These are phyloP conservation scores for Liolophura sinensis DNA, from an alignment of 1,140 invertebrate species.

Conservation along the genomic window DNA sequence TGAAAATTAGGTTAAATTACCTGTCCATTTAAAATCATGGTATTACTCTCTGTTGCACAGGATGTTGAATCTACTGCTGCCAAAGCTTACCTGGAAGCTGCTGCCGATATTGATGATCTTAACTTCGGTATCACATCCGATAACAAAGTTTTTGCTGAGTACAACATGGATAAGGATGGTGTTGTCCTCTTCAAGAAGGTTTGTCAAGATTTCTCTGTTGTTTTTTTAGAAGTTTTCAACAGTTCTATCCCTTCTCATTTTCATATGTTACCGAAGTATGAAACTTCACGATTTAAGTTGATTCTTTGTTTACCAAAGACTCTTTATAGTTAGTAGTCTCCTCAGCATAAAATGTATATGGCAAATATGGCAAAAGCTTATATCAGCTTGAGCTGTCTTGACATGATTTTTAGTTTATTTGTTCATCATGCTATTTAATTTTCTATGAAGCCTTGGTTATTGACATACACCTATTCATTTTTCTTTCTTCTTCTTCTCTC, in stretches of 20 bases:
- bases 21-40: neutral
- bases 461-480: no score
- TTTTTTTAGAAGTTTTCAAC: neutral
- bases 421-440: no score
- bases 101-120: slow-evolving; percentile 81
- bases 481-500: slow-evolving; percentile 10
- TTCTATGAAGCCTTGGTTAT: no score
- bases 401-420: neutral
- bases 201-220: slow-evolving; percentile 34
- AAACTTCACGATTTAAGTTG: no score
- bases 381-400: neutral
- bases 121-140: slow-evolving; percentile 84
- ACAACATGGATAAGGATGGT: slow-evolving; percentile 71
- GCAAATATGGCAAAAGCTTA: neutral
- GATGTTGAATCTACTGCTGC: slow-evolving; percentile 77
- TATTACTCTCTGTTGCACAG: slow-evolving; percentile 30
- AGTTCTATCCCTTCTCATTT: neutral
- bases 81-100: slow-evolving; percentile 82
- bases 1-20: neutral
- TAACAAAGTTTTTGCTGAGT: slow-evolving; percentile 75
- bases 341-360: neutral
- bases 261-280: neutral
- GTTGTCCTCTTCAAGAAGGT: slow-evolving; percentile 91
- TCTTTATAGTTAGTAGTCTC: neutral
- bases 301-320: no score